Base-by-base conservation (phyloP, 2,888 invertebrate genomes). In the Pardosa pseudoannulata region DNA sequence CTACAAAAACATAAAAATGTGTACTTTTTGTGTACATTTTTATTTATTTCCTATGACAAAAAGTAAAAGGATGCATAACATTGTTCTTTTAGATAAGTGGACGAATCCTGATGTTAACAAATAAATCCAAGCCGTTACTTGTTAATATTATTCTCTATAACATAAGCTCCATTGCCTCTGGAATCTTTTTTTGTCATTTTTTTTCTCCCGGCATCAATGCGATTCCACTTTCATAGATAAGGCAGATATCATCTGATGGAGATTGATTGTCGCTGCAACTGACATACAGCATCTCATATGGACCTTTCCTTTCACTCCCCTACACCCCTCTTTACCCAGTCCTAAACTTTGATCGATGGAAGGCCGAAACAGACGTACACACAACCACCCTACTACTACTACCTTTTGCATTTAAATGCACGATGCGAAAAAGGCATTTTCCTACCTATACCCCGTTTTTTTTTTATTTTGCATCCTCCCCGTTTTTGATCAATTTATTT, bases 261-360 rank as follows among this genome's bases (percentile, higher is more conserved):
- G 81, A 81, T 75, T 74, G 81, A 81, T 81, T 67, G 50, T 56
- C 56, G 28, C 36, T 50, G 32, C 27, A 32, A 62, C 62, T 74
- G 81, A 81, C 81, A 74, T 70, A 74, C 67, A 56, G 81, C 81
- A 73, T 74, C 73, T 74, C 68, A 81, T 46, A 68, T 32, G 28
- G 23, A 67, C 32, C 50, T 36, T 56, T 13, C 41, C 27, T 27
- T 67, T 36, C 27, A 13, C 11, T n/a, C n/a, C n/a, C 31, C 67
- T n/a, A 50, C 39, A 9, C 9, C 29, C 46, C 36, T 56, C 39
- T 13, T n/a, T 19, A 29, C 36, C 72, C 46, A 19, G 32, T 56
- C 36, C 74, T 19, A 62, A 62, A 56, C 56, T 72, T 70, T 74
- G 74, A 74, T 74, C 74, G 74, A 74, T 74, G 74, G 56, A 13